These are phyloP conservation scores for Idaea dimidiata DNA, from an alignment of 2,888 invertebrate species.

Conservation along the genomic window DNA sequence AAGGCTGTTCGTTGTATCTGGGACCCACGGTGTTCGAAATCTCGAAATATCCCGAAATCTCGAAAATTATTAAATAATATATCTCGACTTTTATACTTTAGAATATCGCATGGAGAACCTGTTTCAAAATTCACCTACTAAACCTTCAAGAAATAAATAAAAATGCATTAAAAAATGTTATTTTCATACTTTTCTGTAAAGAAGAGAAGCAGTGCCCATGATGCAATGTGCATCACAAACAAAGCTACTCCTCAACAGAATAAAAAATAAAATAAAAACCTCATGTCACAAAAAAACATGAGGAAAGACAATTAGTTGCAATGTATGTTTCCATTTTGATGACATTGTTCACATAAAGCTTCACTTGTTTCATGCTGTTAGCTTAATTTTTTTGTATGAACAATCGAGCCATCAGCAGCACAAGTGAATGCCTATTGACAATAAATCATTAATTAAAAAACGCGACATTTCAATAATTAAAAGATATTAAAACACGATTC, in stretches of 20 bases:
- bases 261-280: constrained; percentile 27
- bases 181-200: background rate
- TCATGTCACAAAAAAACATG: constrained; percentile 45
- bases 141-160: too few relatives aligned
- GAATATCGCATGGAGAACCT: too few relatives aligned
- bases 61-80: too few relatives aligned
- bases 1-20: too few relatives aligned
- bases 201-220: background rate
- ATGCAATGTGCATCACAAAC: background rate
- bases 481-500: too few relatives aligned
- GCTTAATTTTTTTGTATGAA: constrained; percentile 16
- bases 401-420: constrained; percentile 35
- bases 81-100: too few relatives aligned
- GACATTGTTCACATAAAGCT: constrained; percentile 59
- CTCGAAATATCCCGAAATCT: too few relatives aligned
- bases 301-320: constrained; percentile 58
- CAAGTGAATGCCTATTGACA: constrained; percentile 38
- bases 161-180: constrained; percentile 6
- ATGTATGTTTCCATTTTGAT: constrained; percentile 61
- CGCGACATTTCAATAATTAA: too few relatives aligned
- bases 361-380: constrained; percentile 47
- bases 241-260: background rate
- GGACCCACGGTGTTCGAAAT: too few relatives aligned
- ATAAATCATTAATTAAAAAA: background rate
- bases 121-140: too few relatives aligned